Conservation (phyloP, 2,797 vertebrate genomes). For the Merluccius polli region DNA sequence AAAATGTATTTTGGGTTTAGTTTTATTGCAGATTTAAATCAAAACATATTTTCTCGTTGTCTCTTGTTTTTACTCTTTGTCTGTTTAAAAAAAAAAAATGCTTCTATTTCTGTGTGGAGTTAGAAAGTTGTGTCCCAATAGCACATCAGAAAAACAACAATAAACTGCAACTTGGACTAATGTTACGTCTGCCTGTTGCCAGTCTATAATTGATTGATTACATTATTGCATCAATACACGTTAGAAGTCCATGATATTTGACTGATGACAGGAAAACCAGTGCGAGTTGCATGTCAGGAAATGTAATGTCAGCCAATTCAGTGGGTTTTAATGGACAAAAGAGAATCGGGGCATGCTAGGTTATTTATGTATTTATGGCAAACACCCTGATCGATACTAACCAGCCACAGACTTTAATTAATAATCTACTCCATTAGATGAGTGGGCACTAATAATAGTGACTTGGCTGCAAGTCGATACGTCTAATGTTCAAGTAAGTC, state of each 20-base stretch:
- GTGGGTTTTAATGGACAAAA: conserved; percentile 39
- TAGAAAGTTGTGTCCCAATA: not conserved
- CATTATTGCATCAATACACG: conserved; percentile 43
- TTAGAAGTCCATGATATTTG: conserved; percentile 24
- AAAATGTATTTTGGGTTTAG: not conserved
- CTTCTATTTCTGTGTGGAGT: not conserved
- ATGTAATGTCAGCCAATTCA: conserved; percentile 59
- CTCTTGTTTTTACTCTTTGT: not conserved
- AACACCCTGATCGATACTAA: conserved; percentile 57
- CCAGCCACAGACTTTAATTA: conserved; percentile 51
- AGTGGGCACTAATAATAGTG: conserved; percentile 38
- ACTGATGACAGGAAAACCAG: conserved; percentile 57
- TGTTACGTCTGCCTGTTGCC: not conserved
- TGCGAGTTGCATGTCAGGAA: conserved; percentile 34
- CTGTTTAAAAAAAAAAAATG: no score
- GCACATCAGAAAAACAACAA: not conserved
- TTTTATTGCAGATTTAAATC: not conserved
- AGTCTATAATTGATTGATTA: not conserved
- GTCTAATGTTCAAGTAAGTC: conserved; percentile 26
- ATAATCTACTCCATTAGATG: conserved; percentile 59
- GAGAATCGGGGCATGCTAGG: conserved; percentile 32
- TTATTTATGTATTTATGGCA: conserved; percentile 42
- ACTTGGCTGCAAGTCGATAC: conserved; percentile 37
- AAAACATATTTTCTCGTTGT: not conserved
- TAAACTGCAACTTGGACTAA: not conserved